These are phyloP conservation scores for Anolis apletophallus DNA, from an alignment of 2,797 vertebrate genomes.

Conservation along the genomic window DNA sequence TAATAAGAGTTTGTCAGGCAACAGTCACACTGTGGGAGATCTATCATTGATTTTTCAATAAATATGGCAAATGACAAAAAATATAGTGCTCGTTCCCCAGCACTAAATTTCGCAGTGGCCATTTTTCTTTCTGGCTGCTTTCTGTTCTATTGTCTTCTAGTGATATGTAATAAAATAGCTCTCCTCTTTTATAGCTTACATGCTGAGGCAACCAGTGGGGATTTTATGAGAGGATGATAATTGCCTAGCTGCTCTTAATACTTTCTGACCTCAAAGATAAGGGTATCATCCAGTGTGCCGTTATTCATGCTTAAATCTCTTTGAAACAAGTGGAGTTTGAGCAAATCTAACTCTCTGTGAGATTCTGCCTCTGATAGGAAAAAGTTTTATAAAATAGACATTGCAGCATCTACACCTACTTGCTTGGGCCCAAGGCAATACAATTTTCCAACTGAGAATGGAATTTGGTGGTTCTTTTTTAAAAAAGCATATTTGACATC, in stretches of 20 bases:
- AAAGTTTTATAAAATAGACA: constrained; percentile 1
- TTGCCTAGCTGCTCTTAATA: constrained; percentile 51
- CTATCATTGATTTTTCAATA: constrained; percentile 80
- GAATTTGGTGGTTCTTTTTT: neutral
- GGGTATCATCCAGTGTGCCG: neutral
- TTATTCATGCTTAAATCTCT: constrained; percentile 18
- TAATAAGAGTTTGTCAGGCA: constrained; percentile 79
- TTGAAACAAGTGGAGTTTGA: neutral
- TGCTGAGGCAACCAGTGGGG: constrained; percentile 48
- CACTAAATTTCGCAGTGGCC: constrained; percentile 73
- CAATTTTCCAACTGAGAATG: neutral
- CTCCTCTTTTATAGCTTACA: constrained; percentile 60
- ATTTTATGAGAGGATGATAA: constrained; percentile 59
- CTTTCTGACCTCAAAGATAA: constrained; percentile 4
- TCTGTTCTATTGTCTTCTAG: constrained; percentile 71
- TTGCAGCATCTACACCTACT: neutral
- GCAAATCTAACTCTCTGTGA: neutral
- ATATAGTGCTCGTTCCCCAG: constrained; percentile 65
- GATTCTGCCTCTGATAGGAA: neutral
- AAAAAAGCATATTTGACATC: neutral
- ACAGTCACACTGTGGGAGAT: constrained; percentile 65
- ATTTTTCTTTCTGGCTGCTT: constrained; percentile 74
- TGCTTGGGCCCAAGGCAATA: neutral
- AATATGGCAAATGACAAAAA: constrained; percentile 74
- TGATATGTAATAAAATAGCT: constrained; percentile 74